Evolutionary conservation across 2,888 invertebrate species (phyloP).

Genomic region (Actias luna): DNA sequence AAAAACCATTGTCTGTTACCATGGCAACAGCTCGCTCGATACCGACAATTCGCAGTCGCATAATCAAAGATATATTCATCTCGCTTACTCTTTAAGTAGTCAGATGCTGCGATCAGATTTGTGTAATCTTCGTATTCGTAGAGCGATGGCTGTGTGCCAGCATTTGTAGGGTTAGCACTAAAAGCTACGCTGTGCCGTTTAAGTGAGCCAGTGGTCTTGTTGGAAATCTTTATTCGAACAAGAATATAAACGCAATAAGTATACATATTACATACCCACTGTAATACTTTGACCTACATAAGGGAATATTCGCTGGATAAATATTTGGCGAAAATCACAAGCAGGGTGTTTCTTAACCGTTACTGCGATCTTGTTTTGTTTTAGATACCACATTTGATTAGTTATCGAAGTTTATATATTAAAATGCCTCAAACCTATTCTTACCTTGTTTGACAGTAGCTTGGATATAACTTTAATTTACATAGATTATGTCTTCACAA

Average conservation of each 20-base stretch:
- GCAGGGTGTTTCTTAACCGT: slow-evolving; percentile 29
- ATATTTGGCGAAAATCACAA: slow-evolving; percentile 9
- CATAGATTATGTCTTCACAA: not conserved
- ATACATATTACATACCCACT: slow-evolving; percentile 29
- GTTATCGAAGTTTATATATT: not conserved
- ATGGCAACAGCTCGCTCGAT: slow-evolving; percentile 79
- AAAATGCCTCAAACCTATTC: not conserved
- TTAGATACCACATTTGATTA: slow-evolving; percentile 17
- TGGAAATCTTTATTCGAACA: slow-evolving; percentile 63
- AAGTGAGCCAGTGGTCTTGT: slow-evolving; percentile 59
- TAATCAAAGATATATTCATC: slow-evolving; percentile 69
- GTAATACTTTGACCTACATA: slow-evolving; percentile 45
- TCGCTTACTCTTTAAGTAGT: slow-evolving; percentile 68
- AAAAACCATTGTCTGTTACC: slow-evolving; percentile 81
- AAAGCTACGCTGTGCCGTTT: slow-evolving; percentile 42
- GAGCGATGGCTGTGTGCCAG: slow-evolving; percentile 73
- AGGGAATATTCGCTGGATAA: slow-evolving; percentile 13
- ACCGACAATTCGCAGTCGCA: slow-evolving; percentile 59
- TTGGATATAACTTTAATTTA: not conserved
- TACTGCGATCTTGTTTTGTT: slow-evolving; percentile 29
- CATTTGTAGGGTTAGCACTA: slow-evolving; percentile 69
- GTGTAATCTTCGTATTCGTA: slow-evolving; percentile 60
- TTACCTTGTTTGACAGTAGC: not conserved
- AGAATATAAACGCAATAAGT: slow-evolving; percentile 52
- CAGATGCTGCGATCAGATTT: slow-evolving; percentile 68